These are phyloP conservation scores for Malthinus flaveolus DNA, from an alignment of 2,888 invertebrate genomes.

Conservation along the genomic window DNA sequence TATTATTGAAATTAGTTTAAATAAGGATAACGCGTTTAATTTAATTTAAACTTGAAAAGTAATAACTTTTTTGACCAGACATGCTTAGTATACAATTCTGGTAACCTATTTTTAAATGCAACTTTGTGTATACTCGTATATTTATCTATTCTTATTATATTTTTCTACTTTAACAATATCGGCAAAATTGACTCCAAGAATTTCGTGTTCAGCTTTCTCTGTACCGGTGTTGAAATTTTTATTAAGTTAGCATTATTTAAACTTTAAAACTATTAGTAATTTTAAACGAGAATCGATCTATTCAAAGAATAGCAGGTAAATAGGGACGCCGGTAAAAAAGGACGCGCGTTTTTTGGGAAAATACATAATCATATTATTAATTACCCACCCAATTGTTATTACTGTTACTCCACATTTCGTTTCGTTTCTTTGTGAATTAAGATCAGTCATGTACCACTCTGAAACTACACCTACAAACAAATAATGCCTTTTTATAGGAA, in stretches of 20 bases:
- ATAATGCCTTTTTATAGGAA: too few species aligned
- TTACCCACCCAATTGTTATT: too few species aligned
- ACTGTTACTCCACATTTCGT: too few species aligned
- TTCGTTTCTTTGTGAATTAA: too few species aligned
- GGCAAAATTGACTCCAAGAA: conserved; percentile 14
- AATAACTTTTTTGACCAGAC: conserved; percentile 9
- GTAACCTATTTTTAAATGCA: conserved; percentile 20
- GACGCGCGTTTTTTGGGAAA: too few species aligned
- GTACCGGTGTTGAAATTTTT: conserved; percentile 24
- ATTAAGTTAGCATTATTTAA: conserved; percentile 15
- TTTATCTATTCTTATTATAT: neutral
- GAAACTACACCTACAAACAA: too few species aligned
- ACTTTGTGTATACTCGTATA: conserved; percentile 14
- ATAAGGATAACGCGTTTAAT: neutral
- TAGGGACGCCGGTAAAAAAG: neutral
- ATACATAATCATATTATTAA: too few species aligned
- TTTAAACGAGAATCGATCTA: conserved; percentile 6
- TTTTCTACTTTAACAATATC: conserved; percentile 11
- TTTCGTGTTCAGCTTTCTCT: conserved; percentile 25
- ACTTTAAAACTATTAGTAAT: conserved; percentile 6
- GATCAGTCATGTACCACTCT: too few species aligned
- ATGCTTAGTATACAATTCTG: conserved; percentile 10
- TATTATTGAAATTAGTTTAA: too few species aligned
- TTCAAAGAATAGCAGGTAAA: neutral
- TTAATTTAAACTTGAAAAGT: neutral